Base-by-base conservation (phyloP, 2,888 invertebrate species). In the Bellardia bayeri region DNA sequence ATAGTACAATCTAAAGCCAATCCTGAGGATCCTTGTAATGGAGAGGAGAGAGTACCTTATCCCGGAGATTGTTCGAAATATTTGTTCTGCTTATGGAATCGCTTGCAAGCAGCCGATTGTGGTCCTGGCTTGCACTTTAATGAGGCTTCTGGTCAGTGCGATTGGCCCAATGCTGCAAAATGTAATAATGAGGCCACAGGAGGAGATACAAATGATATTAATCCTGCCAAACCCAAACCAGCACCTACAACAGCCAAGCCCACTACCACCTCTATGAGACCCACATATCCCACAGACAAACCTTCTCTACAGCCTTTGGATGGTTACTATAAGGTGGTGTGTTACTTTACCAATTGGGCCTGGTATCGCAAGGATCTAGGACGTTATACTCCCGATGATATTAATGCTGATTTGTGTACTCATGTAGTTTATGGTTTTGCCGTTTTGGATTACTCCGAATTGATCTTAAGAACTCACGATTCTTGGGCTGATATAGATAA, bases 391-490 rank as follows among this genome's bases (percentile, higher is more conserved):
- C 98, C 98, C 0, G 97, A 97, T 91, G 95, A 98, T 91, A 98
- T 98, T 72, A 97, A 98, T 91, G 96, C 97, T 1, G 95, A 96
- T 85, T 95, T 98, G 0, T 99, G 98, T 91, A 98, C 98, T 0
- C 98, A 99, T 92, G 96, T 99, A 76, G 96, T 98, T 0, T 98
- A 98, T 91, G 98, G 98, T 13, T 98, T 98, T 91, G 98, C 98
- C 0, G 98, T 98, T n/a, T 94, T 98, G 72, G 97, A 98, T 90
- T 96, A 96, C 89, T 96, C 97, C 14, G 96, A 97, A 66, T 94
- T 98, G 5, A 95, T 96, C 16, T 95, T 97, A 82, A 96, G 96
- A 90, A 96, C 98, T 0, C 98, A 98, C 91, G 98, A 98, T 92
- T 96, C 97, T 6, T 98, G 98, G 98, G 97, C 98, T 0, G 98